Conservation (phyloP, 1,140 invertebrate species). For the Orius laevigatus region DNA sequence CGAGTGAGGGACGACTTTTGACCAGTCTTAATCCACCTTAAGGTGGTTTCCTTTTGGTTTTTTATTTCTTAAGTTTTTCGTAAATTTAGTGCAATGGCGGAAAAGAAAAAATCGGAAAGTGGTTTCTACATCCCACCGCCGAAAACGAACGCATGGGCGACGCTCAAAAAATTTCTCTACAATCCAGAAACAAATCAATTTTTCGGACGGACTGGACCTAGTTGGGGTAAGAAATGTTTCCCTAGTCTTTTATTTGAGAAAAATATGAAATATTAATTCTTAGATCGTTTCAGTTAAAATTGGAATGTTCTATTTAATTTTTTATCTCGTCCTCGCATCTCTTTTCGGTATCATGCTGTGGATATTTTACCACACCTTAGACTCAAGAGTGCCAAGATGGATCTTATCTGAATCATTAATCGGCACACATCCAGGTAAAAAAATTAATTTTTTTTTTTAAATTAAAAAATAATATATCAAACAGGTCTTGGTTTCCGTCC, state of each 20-base stretch:
- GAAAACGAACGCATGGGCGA: constrained; percentile 9
- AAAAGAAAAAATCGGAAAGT: constrained; percentile 8
- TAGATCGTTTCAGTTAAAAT: constrained; percentile 57
- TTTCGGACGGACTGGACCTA: constrained; percentile 68
- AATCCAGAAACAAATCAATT: constrained; percentile 77
- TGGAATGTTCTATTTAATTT: constrained; percentile 77
- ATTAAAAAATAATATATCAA: neutral
- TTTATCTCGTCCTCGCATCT: constrained; percentile 71
- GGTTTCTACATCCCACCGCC: constrained; percentile 16
- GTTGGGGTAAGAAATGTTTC: constrained; percentile 60
- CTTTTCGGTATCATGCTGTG: constrained; percentile 82
- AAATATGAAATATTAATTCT: constrained; percentile 1
- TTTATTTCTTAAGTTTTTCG: neutral
- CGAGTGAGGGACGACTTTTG: too few species aligned
- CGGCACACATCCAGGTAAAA: constrained; percentile 70
- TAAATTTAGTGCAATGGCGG: constrained; percentile 5
- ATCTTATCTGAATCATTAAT: constrained; percentile 65
- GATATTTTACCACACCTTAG: constrained; percentile 80
- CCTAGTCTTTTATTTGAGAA: neutral
- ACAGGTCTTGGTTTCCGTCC: constrained; percentile 78
- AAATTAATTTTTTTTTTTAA: neutral
- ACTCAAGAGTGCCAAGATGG: constrained; percentile 71
- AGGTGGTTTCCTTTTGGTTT: neutral
- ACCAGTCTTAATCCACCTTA: too few species aligned
- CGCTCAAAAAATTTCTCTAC: constrained; percentile 46